phyloP scores from a whole-genome alignment of 2,797 vertebrate genomes.

The Danio tinwini region DNA sequence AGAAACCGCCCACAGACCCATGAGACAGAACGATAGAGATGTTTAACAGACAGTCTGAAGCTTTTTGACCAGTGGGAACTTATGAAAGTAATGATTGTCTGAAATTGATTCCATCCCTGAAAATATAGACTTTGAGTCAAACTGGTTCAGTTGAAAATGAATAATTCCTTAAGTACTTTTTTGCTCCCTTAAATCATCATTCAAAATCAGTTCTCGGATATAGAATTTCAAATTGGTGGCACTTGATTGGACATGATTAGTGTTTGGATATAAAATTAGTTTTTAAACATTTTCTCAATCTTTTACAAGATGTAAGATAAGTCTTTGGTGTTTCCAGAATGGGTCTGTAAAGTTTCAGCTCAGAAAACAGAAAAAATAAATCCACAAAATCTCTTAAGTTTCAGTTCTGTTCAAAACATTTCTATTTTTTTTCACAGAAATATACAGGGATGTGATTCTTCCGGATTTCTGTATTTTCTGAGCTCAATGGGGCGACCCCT shows the following conservation, averaged over 20 bases:
- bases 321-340: too few relatives aligned
- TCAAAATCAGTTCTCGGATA: background rate
- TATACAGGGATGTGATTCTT: too few relatives aligned
- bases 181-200: background rate
- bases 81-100: constrained; percentile 31
- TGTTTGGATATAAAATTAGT: background rate
- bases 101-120: constrained; percentile 21
- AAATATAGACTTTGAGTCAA: background rate
- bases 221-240: background rate
- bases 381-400: too few relatives aligned
- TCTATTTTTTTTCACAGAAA: too few relatives aligned
- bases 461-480: too few relatives aligned
- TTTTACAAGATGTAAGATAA: too few relatives aligned
- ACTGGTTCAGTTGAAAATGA: background rate
- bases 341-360: too few relatives aligned
- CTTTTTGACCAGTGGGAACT: constrained; percentile 1
- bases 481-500: too few relatives aligned
- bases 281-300: too few relatives aligned
- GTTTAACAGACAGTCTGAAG: constrained; percentile 39
- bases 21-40: constrained; percentile 19
- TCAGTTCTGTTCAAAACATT: too few relatives aligned
- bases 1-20: constrained; percentile 24
- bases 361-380: too few relatives aligned
- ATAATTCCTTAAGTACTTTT: constrained; percentile 20
- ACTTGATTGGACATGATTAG: too few relatives aligned